phyloP scores from a whole-genome alignment of 1,140 invertebrate genomes.

The Seison nebaliae region DNA sequence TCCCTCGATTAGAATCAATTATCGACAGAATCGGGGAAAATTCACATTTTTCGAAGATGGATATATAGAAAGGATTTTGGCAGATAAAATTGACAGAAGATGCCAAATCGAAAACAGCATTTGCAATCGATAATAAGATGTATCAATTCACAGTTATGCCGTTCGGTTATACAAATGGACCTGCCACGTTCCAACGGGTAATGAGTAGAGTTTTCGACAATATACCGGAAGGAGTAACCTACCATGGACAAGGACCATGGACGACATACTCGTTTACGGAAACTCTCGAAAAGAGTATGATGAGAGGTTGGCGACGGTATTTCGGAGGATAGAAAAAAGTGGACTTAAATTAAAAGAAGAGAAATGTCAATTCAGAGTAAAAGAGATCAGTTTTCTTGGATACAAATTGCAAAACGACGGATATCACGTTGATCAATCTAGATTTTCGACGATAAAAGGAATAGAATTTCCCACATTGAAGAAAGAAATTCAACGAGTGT shows the following conservation, averaged over 20 bases:
- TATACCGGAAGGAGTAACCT: background rate
- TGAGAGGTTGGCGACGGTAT: background rate
- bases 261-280: background rate
- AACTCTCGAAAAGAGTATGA: background rate
- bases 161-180: constrained; percentile 13
- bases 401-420: background rate
- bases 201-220: constrained; percentile 8
- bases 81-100: background rate
- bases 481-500: too few relatives aligned
- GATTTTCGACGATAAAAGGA: too few relatives aligned
- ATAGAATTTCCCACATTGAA: too few relatives aligned
- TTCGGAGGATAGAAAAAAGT: background rate
- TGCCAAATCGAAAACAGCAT: background rate
- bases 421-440: too few relatives aligned
- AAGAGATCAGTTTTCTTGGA: background rate
- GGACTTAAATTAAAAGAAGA: background rate
- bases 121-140: constrained; percentile 1
- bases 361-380: background rate
- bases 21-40: background rate
- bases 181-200: constrained; percentile 13
- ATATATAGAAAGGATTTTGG: background rate
- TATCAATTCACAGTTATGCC: background rate
- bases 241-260: background rate
- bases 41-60: background rate
- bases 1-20: constrained; percentile 9